Evolutionary conservation across 1,140 invertebrate genomes (phyloP), one percentile per base, ranked within the genome.

Genomic region (Kradibia gibbosae): DNA sequence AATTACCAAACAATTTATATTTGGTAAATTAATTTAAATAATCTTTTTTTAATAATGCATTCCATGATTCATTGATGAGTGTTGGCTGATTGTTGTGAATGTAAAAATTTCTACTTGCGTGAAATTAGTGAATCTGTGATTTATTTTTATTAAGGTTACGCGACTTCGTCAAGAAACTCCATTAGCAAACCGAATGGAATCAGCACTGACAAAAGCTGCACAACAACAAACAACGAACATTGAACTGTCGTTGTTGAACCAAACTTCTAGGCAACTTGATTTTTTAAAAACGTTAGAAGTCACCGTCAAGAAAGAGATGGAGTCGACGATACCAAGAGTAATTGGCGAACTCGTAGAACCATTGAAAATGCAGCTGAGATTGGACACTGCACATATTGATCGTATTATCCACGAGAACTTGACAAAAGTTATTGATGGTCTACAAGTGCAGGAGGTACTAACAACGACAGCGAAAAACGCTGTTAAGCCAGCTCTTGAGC

Each of bases 351-450:
- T 93, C 57, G 92, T 97, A 73, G 96, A 97, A 85, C 94, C 94
- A 20, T 90, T 97, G 20, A 94, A 95, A 82, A 92, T 93, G 65
- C 94, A 96, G 86, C 88, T 97, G 65, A 94, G 95, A 84, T 89
- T 93, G 74, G 95, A 97, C 82, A 90, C 96, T 20, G 92, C 93
- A 25, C 93, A 94, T 87, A 96, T 97, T 88, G 96, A 98, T 90
- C 91, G 93, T 55, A 90, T 95, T 60, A 88, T 98, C 15, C 94
- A 95, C 81, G 95, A 97, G 73, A 96, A 95, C 89, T 94, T 98
- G 77, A 91, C 93, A 5, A 96, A 97, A 87, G 89, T 96, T 28
- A 93, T 97, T 82, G 94, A 93, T 82, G 96, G 95, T 53, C 85
- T 96, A 93, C 93, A 94, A 82, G 93, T 97, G 25, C 93, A 95